Evolutionary conservation across 2,113 vertebrate genomes (phyloP).

Genomic region (Hyperoodon ampullatus): DNA sequence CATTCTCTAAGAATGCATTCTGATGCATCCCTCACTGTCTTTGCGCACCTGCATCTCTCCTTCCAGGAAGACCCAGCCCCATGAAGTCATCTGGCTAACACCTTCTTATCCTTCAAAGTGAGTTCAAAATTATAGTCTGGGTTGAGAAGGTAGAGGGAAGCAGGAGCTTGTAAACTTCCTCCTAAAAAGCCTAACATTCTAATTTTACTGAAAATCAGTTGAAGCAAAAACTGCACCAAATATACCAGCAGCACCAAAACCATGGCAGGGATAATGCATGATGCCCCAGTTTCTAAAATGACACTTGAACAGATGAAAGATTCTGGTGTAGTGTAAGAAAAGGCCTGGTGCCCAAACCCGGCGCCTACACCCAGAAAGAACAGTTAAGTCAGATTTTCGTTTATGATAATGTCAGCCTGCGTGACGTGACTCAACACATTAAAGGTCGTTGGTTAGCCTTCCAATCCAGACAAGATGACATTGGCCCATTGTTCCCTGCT

Average conservation of each 20-base stretch:
- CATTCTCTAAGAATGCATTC: neutral
- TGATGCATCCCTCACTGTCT: too few relatives aligned
- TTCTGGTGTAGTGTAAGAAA: too few relatives aligned
- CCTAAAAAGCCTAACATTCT: neutral
- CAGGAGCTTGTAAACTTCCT: neutral
- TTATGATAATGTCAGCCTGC: neutral
- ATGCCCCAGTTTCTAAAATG: too few relatives aligned
- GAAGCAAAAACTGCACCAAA: neutral
- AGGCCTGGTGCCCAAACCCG: rapidly evolving
- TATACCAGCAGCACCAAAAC: too few relatives aligned
- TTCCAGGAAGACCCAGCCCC: neutral
- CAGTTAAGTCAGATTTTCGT: neutral
- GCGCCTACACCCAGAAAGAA: neutral
- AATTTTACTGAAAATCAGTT: neutral
- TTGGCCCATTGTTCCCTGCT: rapidly evolving
- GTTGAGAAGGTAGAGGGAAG: neutral
- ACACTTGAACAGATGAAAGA: neutral
- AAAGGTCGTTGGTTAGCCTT: neutral
- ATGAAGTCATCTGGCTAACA: neutral
- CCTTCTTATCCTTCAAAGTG: neutral
- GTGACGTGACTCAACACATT: neutral
- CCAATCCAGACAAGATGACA: neutral
- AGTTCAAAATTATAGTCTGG: neutral
- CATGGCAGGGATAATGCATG: neutral
- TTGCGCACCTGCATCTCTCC: neutral